phyloP scores from a whole-genome alignment of 2,113 vertebrate genomes.

The Rana temporaria region DNA sequence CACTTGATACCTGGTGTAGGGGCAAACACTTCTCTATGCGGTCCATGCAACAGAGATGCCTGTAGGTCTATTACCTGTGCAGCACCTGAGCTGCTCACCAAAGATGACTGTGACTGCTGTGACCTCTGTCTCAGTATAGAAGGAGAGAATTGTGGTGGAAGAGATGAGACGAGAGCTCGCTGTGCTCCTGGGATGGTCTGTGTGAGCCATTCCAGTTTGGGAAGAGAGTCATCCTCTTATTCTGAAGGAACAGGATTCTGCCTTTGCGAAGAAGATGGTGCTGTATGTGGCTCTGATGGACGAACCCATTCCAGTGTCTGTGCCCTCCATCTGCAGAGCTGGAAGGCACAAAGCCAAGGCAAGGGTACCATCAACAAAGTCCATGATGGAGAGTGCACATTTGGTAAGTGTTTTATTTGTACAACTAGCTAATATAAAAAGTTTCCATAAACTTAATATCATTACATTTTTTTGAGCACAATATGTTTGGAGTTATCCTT shows the following conservation, averaged over 20 bases:
- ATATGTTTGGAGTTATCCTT: no score
- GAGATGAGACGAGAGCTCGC: slow-evolving; percentile 63
- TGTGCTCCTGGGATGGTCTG: slow-evolving; percentile 72
- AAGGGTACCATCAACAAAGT: slow-evolving; percentile 64
- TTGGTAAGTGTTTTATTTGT: slow-evolving; percentile 65
- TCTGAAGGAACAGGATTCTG: slow-evolving; percentile 70
- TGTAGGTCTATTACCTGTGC: slow-evolving; percentile 63
- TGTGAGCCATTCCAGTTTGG: slow-evolving; percentile 56
- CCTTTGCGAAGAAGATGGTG: slow-evolving; percentile 71
- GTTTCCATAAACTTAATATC: no score
- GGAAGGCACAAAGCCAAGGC: slow-evolving; percentile 54
- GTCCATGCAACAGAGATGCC: slow-evolving; percentile 60
- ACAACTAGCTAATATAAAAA: no score
- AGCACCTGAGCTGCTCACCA: slow-evolving; percentile 62
- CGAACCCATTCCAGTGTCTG: slow-evolving; percentile 71
- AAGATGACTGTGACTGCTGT: slow-evolving; percentile 72
- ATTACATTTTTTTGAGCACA: no score
- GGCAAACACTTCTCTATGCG: slow-evolving; percentile 56
- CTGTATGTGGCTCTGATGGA: slow-evolving; percentile 74
- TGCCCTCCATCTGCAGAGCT: slow-evolving; percentile 67
- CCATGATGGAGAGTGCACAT: slow-evolving; percentile 70
- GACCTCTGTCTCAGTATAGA: slow-evolving; percentile 60
- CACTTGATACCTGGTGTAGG: slow-evolving; percentile 8
- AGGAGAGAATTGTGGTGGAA: slow-evolving; percentile 66
- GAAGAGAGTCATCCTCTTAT: slow-evolving; percentile 37